Percentiles rank a stretch among this genome's conserved stretches.
Evolutionary conservation across 2,888 invertebrate genomes (phyloP).

Genomic region (Philonicus albiceps): DNA sequence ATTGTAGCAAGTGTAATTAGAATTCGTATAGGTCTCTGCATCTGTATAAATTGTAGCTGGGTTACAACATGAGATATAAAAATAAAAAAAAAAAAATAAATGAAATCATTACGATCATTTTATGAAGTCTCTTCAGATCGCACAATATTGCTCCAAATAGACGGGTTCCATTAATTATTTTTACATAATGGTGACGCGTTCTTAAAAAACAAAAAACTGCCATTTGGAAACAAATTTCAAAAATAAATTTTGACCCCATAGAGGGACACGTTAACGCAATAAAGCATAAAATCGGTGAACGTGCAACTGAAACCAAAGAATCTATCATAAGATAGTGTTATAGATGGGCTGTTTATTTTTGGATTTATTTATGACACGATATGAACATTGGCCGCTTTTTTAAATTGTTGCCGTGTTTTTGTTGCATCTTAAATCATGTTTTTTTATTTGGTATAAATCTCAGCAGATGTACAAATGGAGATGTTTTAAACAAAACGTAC

Average conservation of each 20-base stretch:
- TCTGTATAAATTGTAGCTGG: neutral
- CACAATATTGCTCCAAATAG: neutral
- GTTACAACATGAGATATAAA: neutral
- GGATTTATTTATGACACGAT: neutral
- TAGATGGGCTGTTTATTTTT: neutral
- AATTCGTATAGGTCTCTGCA: neutral
- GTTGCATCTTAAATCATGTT: neutral
- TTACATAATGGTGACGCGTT: neutral
- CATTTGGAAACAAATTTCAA: neutral
- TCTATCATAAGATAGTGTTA: neutral
- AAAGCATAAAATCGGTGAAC: neutral
- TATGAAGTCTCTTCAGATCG: neutral
- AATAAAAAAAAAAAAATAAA: neutral
- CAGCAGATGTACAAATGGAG: neutral
- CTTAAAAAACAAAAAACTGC: neutral
- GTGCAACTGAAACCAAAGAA: neutral
- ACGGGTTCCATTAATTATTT: neutral
- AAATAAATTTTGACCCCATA: conserved; percentile 22
- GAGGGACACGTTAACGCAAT: neutral
- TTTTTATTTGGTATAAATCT: neutral
- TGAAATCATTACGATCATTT: neutral
- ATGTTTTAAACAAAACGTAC: neutral
- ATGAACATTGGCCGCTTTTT: neutral
- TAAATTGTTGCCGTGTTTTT: neutral
- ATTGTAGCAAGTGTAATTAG: too few species aligned